A percentile compares a stretch with the other conserved stretches of the same genome.
Evolutionary conservation across 2,888 invertebrate genomes (phyloP).

Genomic region (Limnephilus auricula): DNA sequence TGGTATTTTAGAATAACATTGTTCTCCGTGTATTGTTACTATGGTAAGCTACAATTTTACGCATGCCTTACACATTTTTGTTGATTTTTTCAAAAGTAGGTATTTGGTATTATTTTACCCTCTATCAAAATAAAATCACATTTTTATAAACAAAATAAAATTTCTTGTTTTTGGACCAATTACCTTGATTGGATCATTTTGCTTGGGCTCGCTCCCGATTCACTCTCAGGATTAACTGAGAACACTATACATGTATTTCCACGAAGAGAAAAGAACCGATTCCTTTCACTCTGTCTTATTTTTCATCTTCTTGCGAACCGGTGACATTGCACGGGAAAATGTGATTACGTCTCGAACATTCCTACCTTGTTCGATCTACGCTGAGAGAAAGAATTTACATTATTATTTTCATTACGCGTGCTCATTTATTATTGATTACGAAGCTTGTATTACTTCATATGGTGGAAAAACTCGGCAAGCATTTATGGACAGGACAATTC

Average conservation of each 20-base stretch:
- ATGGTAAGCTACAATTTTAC: no score
- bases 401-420: no score
- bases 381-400: neutral
- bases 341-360: conserved; percentile 8
- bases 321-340: conserved; percentile 7
- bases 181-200: neutral
- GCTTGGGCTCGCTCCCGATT: neutral
- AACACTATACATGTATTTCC: neutral
- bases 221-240: neutral
- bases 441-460: no score
- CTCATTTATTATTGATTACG: no score
- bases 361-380: neutral
- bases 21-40: no score
- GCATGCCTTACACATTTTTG: no score
- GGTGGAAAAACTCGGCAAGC: no score
- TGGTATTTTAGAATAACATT: no score
- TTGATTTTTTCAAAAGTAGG: neutral
- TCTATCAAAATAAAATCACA: neutral
- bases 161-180: neutral
- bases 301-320: neutral
- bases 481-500: no score
- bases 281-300: neutral
- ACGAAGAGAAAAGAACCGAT: neutral
- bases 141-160: neutral
- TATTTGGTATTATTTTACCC: neutral